Evolutionary conservation across 1,140 invertebrate species (phyloP).

Genomic region (Zaprionus lachaisei): DNA sequence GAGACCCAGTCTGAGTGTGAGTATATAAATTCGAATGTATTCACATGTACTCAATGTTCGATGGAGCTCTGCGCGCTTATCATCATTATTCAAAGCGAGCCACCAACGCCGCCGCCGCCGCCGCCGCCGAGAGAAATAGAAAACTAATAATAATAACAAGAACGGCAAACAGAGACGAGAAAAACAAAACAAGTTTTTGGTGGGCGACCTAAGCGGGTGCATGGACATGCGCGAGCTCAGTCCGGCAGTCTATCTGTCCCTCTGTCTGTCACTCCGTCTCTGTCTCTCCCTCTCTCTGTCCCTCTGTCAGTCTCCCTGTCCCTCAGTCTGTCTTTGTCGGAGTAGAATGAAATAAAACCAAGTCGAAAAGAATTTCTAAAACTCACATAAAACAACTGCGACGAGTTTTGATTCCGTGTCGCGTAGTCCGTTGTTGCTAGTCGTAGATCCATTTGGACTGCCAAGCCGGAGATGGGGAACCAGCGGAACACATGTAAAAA

Average conservation of each 20-base stretch:
- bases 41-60: constrained; percentile 15
- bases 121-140: constrained; percentile 55
- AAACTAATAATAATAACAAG: constrained; percentile 80
- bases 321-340: not conserved
- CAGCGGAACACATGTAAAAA: constrained; percentile 66
- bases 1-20: not conserved
- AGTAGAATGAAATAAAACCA: constrained; percentile 28
- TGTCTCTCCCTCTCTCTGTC: no score
- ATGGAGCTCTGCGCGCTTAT: constrained; percentile 57
- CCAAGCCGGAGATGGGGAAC: constrained; percentile 2
- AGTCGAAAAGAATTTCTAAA: constrained; percentile 68
- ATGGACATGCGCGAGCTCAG: constrained; percentile 28
- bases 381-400: constrained; percentile 68
- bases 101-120: constrained; percentile 63
- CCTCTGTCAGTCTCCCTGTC: not conserved
- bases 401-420: constrained; percentile 79
- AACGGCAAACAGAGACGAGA: constrained; percentile 74
- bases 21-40: constrained; percentile 20
- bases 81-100: constrained; percentile 81
- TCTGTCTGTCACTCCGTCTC: not conserved
- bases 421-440: constrained; percentile 1
- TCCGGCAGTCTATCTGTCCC: not conserved
- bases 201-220: constrained; percentile 41
- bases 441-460: constrained; percentile 60
- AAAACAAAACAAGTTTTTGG: constrained; percentile 72